A percentile compares a stretch with the other conserved stretches of the same genome.
phyloP scores from a whole-genome alignment of 2,113 vertebrate species.

The Tympanuchus pallidicinctus region DNA sequence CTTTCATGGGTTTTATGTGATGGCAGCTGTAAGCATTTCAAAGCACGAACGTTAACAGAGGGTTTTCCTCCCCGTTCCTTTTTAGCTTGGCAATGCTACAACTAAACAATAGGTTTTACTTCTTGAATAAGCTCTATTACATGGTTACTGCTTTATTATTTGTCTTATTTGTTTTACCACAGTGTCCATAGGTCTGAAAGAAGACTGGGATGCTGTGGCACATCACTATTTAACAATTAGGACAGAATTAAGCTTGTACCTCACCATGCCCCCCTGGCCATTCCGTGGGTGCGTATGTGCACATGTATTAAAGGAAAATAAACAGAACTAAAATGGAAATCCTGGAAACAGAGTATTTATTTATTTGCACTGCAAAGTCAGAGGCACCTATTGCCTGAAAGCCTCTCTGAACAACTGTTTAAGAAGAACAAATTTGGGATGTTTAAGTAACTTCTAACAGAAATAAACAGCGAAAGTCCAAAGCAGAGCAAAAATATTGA shows the following conservation, averaged over 20 bases:
- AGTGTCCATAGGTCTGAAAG: not conserved
- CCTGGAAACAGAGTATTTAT: not conserved
- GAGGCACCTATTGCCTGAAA: not conserved
- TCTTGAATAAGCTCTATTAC: not conserved
- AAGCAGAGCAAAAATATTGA: constrained; percentile 3
- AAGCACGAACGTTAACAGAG: not conserved
- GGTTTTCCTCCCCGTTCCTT: accelerated
- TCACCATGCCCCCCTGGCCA: not conserved
- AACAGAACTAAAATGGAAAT: constrained; percentile 21
- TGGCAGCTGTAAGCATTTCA: not conserved
- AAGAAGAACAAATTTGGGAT: not conserved
- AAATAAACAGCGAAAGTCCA: constrained; percentile 4
- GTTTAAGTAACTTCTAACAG: constrained; percentile 4
- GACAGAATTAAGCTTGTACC: not conserved
- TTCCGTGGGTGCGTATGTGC: not conserved
- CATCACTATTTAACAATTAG: not conserved
- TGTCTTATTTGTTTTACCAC: not conserved
- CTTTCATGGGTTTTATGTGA: not conserved
- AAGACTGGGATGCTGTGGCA: accelerated
- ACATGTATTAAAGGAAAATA: constrained; percentile 24
- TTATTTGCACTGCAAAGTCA: not conserved
- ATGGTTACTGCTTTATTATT: not conserved
- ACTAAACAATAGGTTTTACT: not conserved
- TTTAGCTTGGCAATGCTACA: not conserved
- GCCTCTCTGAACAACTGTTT: not conserved